Base-by-base conservation (phyloP, 2,113 vertebrate species). In the Sebastes schlegelii region DNA sequence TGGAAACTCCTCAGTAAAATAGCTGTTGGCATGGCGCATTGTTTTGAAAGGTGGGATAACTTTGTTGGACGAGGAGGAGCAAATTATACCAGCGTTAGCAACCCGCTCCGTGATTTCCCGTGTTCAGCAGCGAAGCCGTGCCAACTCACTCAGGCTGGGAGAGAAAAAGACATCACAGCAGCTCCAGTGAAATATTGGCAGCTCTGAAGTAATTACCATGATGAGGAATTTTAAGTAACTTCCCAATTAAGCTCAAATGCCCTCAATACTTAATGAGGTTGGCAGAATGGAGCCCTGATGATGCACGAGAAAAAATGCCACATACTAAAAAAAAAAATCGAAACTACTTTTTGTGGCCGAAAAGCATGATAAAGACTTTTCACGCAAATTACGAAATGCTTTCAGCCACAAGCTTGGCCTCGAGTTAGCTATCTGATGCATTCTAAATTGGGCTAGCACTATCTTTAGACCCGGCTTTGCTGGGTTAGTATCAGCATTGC, bases 191-290 rank as follows among this genome's bases (percentile, higher is more conserved):
- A 74, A 84, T 54, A 73, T 61, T 85, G 80, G 77, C 87, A 87
- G 48, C 62, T 43, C 65, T 74, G 42, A 52, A 40, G 46, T 88
- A 87, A 88, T 77, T 85, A 90, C 82, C 51, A 71, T 40, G 66
- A 89, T 72, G 62, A 87, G 71, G 49, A 65, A 86, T 83, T 76
- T 83, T 67, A 83, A 81, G 85, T 72, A 65, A 83, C 61, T 72
- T 86, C 82, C 62, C 86, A 86, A 86, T 90, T 86, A 89, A 80
- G 74, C 46, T 68, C 43, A 83, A 85, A 75, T 26, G 74, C 67
- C 80, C 80, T 80, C 42, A 80, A 52, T 52, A 60, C 74, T 73
- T 73, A 73, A 61, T 66, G 62, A 8, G 66, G 16, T 63, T 88
- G 78, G 80, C 77, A 74, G 69, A 78, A 45, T 26, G 13, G 57